These are phyloP conservation scores for Phragmatobia fuliginosa DNA, from an alignment of 2,888 invertebrate species.

Conservation along the genomic window DNA sequence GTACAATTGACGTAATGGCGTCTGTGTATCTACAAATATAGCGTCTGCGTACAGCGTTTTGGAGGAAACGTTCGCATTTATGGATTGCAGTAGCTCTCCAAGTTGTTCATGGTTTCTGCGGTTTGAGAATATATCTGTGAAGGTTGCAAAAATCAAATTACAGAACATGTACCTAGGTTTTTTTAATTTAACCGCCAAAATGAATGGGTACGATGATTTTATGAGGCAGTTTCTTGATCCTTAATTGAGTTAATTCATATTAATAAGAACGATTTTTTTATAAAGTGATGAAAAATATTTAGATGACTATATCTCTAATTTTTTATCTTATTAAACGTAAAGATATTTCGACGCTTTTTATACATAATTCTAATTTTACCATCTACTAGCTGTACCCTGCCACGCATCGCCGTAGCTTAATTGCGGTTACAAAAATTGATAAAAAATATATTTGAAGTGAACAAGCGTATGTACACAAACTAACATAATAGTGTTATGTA, in stretches of 20 bases:
- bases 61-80: conserved; percentile 61
- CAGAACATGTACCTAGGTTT: not conserved
- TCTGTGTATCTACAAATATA: conserved; percentile 86
- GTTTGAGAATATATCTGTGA: conserved; percentile 68
- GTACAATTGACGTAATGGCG: conserved; percentile 85
- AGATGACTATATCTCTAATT: not conserved
- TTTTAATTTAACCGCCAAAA: too few species aligned
- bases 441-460: too few species aligned
- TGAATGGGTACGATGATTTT: too few species aligned
- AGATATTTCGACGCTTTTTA: not conserved
- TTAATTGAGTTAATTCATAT: too few species aligned
- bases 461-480: too few species aligned
- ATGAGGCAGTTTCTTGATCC: not conserved
- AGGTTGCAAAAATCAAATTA: not conserved
- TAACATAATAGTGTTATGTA: too few species aligned
- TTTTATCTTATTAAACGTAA: too few species aligned
- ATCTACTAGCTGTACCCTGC: not conserved
- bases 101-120: conserved; percentile 81
- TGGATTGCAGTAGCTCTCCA: conserved; percentile 78
- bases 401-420: too few species aligned
- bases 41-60: conserved; percentile 85
- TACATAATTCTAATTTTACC: not conserved
- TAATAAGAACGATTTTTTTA: too few species aligned
- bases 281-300: too few species aligned
- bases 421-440: too few species aligned